phyloP scores from a whole-genome alignment of 2,888 invertebrate genomes.

The Acanthosepion lycidas region DNA sequence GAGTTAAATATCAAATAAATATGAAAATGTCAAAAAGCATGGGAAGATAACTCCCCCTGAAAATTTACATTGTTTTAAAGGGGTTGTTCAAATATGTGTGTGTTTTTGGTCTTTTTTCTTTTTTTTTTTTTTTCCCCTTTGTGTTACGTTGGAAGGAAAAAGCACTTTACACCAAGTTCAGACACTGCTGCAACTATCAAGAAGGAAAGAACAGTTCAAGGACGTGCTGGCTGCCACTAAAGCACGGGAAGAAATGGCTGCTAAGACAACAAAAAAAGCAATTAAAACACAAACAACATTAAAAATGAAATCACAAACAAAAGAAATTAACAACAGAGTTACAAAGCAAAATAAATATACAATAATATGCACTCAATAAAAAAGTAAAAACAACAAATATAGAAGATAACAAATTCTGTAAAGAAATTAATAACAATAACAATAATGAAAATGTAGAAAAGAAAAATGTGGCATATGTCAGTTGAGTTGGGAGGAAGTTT shows the following conservation, averaged over 20 bases:
- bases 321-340: background rate
- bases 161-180: background rate
- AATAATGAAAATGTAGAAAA: no score
- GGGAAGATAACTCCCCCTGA: no score
- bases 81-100: no score
- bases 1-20: no score
- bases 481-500: no score
- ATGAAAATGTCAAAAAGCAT: no score
- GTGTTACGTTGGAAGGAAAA: background rate
- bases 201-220: background rate
- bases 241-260: background rate
- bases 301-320: background rate
- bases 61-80: no score
- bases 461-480: no score
- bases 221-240: background rate
- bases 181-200: conserved; percentile 33
- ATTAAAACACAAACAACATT: background rate
- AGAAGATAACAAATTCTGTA: background rate
- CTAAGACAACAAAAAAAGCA: background rate
- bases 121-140: background rate
- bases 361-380: background rate
- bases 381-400: background rate
- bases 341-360: background rate
- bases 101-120: background rate
- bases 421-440: no score